Evolutionary conservation across 2,113 vertebrate species (phyloP).

Genomic region (Antennarius striatus): DNA sequence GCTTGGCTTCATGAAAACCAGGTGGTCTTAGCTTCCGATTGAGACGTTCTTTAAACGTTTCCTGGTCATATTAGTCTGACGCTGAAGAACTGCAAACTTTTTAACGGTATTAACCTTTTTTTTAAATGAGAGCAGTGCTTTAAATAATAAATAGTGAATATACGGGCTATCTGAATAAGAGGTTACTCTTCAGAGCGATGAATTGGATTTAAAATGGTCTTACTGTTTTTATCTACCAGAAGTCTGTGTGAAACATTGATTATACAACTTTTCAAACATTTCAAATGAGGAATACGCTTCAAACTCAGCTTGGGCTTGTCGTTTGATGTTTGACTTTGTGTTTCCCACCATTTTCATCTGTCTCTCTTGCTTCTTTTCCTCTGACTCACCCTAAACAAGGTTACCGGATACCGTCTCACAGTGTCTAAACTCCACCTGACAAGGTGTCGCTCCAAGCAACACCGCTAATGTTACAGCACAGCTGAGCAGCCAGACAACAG

Average conservation of each 20-base stretch:
- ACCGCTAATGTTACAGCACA: constrained; percentile 67
- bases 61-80: no score
- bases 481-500: constrained; percentile 48
- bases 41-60: no score
- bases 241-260: constrained; percentile 2
- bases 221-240: no score
- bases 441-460: constrained; percentile 70
- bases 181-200: no score
- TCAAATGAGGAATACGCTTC: constrained; percentile 39
- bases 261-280: constrained; percentile 30
- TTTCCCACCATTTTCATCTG: constrained; percentile 41
- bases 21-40: no score
- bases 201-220: no score
- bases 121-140: no score
- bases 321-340: constrained; percentile 46
- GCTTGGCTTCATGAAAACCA: no score
- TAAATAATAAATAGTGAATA: no score
- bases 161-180: no score
- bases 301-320: constrained; percentile 42
- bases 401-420: constrained; percentile 64
- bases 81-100: no score
- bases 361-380: constrained; percentile 24
- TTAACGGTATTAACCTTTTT: no score
- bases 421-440: constrained; percentile 72
- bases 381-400: constrained; percentile 37